Percentiles rank a stretch among this genome's conserved stretches.
Evolutionary conservation across 2,888 invertebrate species (phyloP).

Genomic region (Aporophyla nigra): DNA sequence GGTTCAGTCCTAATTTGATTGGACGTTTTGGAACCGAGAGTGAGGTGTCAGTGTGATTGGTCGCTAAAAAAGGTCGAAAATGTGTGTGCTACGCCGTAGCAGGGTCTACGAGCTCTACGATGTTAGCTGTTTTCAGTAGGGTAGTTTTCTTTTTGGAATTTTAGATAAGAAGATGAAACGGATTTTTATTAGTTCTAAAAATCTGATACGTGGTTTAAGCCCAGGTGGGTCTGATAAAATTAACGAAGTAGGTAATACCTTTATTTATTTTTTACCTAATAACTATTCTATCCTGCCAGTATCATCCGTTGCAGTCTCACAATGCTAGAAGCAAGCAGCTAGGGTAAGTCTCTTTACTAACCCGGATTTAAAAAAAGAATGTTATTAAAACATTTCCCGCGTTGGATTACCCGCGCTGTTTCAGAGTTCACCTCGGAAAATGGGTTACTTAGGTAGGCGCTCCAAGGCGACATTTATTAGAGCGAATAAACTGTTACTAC

Average conservation of each 20-base stretch:
- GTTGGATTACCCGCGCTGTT: conserved; percentile 20
- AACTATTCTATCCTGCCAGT: conserved; percentile 10
- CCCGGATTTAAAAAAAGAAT: conserved; percentile 43
- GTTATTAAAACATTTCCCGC: conserved; percentile 29
- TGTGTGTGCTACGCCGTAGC: conserved; percentile 46
- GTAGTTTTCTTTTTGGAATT: conserved; percentile 9
- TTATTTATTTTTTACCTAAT: background rate
- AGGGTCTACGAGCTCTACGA: conserved; percentile 36
- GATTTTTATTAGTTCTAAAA: background rate
- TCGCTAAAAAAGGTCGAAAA: conserved; percentile 22
- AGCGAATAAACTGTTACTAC: conserved; percentile 49
- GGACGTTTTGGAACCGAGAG: conserved; percentile 13
- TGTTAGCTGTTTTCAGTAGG: conserved; percentile 5
- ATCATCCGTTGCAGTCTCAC: background rate
- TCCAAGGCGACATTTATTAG: conserved; percentile 45
- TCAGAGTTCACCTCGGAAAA: conserved; percentile 45
- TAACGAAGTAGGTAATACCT: background rate
- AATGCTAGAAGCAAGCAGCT: conserved; percentile 32
- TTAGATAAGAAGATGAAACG: background rate
- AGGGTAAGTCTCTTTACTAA: conserved; percentile 24
- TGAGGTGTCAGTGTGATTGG: conserved; percentile 37
- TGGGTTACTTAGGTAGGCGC: conserved; percentile 50
- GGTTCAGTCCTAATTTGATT: conserved; percentile 37
- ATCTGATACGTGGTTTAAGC: background rate
- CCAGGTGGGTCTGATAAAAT: conserved; percentile 8